A percentile compares a stretch with the other conserved stretches of the same genome.
These are phyloP conservation scores for Lycaena phlaeas DNA, from an alignment of 2,888 invertebrate genomes.

Conservation along the genomic window DNA sequence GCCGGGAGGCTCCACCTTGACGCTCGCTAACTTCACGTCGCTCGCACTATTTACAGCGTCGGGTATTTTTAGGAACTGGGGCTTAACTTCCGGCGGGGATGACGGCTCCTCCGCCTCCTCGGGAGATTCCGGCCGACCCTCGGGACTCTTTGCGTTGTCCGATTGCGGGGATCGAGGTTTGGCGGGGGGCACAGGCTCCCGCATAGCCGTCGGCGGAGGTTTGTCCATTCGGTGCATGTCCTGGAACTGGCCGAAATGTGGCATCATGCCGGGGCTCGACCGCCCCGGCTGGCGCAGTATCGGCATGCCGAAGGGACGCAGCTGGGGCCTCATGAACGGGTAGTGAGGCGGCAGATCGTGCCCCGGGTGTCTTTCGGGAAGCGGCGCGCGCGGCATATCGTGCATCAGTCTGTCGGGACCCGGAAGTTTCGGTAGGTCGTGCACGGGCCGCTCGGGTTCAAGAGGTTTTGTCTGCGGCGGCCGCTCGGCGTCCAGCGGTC, in stretches of 20 bases:
- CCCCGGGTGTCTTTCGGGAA: slow-evolving; percentile 12
- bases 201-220: slow-evolving; percentile 11
- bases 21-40: slow-evolving; percentile 12
- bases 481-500: slow-evolving; percentile 11
- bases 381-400: slow-evolving; percentile 15
- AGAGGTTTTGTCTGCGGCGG: slow-evolving; percentile 15
- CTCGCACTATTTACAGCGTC: slow-evolving; percentile 16
- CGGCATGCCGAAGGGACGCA: slow-evolving; percentile 20
- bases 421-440: slow-evolving; percentile 11
- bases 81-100: slow-evolving; percentile 21
- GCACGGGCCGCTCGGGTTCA: slow-evolving; percentile 9
- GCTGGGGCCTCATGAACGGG: slow-evolving; percentile 19
- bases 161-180: slow-evolving; percentile 12
- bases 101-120: slow-evolving; percentile 9
- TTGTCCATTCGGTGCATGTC: slow-evolving; percentile 28
- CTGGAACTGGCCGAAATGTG: slow-evolving; percentile 22
- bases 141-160: slow-evolving; percentile 3
- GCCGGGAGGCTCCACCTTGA: slow-evolving; percentile 11
- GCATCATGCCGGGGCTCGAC: slow-evolving; percentile 16
- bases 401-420: slow-evolving; percentile 16
- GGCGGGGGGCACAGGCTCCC: slow-evolving; percentile 11
- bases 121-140: neutral
- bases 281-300: slow-evolving; percentile 20
- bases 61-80: slow-evolving; percentile 20
- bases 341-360: slow-evolving; percentile 21